Evolutionary conservation across 2,797 vertebrate species (phyloP).

Genomic region (Falco naumanni): DNA sequence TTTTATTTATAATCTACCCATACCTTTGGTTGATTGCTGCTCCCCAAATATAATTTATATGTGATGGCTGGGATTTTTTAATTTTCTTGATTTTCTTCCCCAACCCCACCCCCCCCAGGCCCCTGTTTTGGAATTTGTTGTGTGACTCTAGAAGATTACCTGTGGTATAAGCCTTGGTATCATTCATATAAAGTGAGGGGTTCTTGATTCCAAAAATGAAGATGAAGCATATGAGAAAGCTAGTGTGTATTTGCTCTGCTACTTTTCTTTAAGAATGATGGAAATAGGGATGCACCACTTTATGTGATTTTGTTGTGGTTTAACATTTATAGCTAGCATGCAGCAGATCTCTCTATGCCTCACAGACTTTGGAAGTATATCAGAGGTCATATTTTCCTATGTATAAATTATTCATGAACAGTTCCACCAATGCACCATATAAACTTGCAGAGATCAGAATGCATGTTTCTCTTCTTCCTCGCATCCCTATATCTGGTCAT

Average conservation of each 20-base stretch:
- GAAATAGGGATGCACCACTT: background rate
- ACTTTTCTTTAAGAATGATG: background rate
- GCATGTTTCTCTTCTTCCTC: background rate
- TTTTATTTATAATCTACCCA: accelerated
- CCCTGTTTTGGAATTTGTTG: background rate
- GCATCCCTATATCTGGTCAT: background rate
- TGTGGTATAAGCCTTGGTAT: background rate
- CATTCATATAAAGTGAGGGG: background rate
- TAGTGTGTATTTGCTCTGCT: background rate
- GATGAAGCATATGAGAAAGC: background rate
- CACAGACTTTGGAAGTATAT: background rate
- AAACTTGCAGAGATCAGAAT: background rate
- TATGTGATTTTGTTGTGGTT: background rate
- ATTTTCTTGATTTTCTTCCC: background rate
- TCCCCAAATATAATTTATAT: background rate
- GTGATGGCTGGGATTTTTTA: background rate
- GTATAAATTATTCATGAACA: conserved; percentile 43
- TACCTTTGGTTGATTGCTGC: background rate
- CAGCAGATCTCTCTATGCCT: conserved; percentile 10
- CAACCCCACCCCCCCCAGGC: too few relatives aligned
- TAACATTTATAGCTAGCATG: background rate
- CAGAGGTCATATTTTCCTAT: conserved; percentile 36
- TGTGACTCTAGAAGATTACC: background rate
- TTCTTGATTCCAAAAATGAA: background rate
- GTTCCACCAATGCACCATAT: background rate